These are phyloP conservation scores for Bombus difficillimus DNA, from an alignment of 1,140 invertebrate species.

Conservation along the genomic window DNA sequence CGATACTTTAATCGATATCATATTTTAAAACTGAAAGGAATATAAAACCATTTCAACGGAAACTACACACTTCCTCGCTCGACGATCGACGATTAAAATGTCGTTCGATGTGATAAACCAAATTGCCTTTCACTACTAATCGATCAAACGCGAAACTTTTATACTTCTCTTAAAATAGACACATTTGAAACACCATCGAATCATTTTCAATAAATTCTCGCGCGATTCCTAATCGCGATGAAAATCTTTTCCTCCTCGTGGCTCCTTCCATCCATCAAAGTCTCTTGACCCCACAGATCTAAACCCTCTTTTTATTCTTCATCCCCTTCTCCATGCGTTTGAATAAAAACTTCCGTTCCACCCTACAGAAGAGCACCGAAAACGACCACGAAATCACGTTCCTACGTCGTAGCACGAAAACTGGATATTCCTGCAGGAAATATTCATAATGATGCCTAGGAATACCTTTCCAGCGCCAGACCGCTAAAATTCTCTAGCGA, in stretches of 20 bases:
- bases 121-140: not conserved
- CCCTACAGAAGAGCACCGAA: too few species aligned
- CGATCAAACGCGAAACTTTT: not conserved
- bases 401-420: not conserved
- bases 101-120: not conserved
- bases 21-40: too few species aligned
- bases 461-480: not conserved
- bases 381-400: not conserved
- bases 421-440: not conserved
- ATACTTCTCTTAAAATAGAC: not conserved
- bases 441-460: not conserved
- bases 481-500: not conserved
- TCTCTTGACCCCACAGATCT: not conserved
- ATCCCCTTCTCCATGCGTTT: not conserved
- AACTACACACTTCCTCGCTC: not conserved
- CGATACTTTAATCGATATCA: too few species aligned
- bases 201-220: not conserved
- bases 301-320: not conserved
- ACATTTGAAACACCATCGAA: not conserved
- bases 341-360: not conserved
- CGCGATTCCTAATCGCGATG: not conserved
- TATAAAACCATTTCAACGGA: rapidly evolving
- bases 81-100: not conserved
- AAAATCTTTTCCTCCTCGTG: not conserved
- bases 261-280: not conserved